phyloP scores from a whole-genome alignment of 2,888 invertebrate genomes.

The Dinocampus coccinellae region DNA sequence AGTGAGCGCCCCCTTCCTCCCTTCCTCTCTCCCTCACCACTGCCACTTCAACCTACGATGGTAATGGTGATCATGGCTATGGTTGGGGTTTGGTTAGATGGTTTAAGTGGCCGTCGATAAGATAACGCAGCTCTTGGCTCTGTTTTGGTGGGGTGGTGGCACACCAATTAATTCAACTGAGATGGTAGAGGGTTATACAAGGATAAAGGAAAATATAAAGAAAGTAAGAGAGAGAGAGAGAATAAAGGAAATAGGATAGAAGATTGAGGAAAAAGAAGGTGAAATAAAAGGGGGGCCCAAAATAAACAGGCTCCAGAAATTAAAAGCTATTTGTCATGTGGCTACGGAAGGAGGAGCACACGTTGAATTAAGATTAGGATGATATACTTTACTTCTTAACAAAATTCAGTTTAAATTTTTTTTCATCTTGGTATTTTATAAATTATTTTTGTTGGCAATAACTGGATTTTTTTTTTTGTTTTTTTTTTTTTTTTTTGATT shows the following conservation, averaged over 20 bases:
- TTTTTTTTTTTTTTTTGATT: background rate
- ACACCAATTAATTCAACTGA: conserved; percentile 30
- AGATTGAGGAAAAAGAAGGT: conserved; percentile 49
- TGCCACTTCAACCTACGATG: conserved; percentile 22
- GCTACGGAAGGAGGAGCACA: conserved; percentile 42
- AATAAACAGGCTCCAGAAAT: conserved; percentile 68
- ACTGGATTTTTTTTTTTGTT: background rate
- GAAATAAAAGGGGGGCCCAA: conserved; percentile 51
- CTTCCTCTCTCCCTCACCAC: background rate
- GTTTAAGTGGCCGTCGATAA: conserved; percentile 68
- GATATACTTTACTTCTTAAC: conserved; percentile 47
- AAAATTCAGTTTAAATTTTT: conserved; percentile 29
- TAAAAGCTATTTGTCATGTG: conserved; percentile 69
- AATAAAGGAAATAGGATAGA: no score
- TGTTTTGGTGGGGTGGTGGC: conserved; percentile 34
- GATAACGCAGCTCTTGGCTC: conserved; percentile 59
- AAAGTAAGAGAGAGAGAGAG: conserved; percentile 35
- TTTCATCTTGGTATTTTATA: no score
- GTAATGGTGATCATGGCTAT: conserved; percentile 36
- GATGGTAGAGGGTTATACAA: conserved; percentile 10
- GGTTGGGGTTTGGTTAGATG: conserved; percentile 46
- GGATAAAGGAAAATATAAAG: background rate
- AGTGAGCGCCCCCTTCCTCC: no score
- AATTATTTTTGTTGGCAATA: background rate
- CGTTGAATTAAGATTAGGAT: conserved; percentile 65